phyloP scores from a whole-genome alignment of 1,140 invertebrate genomes.

The Hylaeus anthracinus region DNA sequence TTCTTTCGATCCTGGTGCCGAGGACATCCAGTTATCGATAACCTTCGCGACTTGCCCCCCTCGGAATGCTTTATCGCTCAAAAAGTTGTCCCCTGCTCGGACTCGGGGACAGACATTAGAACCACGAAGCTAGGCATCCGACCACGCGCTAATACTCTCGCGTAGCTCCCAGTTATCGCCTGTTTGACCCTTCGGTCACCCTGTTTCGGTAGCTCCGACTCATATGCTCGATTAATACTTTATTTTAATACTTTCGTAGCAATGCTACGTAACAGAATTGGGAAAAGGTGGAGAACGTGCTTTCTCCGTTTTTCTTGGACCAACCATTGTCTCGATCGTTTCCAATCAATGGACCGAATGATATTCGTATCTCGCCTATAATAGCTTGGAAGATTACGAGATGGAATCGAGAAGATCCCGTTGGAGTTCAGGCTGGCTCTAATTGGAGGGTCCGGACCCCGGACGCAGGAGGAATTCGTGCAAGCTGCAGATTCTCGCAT shows the following conservation, averaged over 20 bases:
- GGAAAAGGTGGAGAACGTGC: too few species aligned
- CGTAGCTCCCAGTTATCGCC: too few species aligned
- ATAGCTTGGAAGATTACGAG: slow-evolving; percentile 7
- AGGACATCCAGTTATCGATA: slow-evolving; percentile 44
- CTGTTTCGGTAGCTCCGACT: too few species aligned
- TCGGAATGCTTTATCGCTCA: not conserved
- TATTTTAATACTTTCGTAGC: too few species aligned
- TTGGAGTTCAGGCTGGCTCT: slow-evolving; percentile 14
- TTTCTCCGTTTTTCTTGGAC: too few species aligned
- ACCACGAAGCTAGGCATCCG: too few species aligned
- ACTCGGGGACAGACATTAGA: not conserved
- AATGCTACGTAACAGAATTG: too few species aligned
- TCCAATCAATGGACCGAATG: not conserved
- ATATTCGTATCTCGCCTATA: slow-evolving; percentile 24
- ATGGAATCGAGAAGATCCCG: slow-evolving; percentile 12
- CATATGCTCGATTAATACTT: too few species aligned
- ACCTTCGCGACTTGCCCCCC: slow-evolving; percentile 24
- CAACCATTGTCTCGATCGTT: not conserved
- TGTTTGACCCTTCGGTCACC: too few species aligned
- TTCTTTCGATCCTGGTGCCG: slow-evolving; percentile 33
- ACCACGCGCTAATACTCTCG: too few species aligned
- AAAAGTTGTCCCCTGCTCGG: not conserved
- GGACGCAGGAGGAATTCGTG: slow-evolving; percentile 29
- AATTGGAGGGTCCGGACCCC: slow-evolving; percentile 34
- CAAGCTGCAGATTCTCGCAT: slow-evolving; percentile 43